Evolutionary conservation across 2,113 vertebrate species (phyloP).

Genomic region (Microcebus jonahi): DNA sequence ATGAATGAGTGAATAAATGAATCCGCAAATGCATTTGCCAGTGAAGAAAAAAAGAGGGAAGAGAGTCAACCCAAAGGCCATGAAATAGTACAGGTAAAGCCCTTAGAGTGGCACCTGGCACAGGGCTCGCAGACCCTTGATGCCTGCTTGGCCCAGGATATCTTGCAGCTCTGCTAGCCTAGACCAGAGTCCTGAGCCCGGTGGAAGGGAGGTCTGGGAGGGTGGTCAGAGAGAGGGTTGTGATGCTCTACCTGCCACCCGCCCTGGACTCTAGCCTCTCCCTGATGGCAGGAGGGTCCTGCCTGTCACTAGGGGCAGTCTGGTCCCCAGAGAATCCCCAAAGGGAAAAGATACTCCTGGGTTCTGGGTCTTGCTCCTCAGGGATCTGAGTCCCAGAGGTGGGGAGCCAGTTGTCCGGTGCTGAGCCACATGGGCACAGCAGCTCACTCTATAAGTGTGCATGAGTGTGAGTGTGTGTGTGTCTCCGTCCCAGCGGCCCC

Average conservation of each 20-base stretch:
- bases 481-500: not conserved
- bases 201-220: not conserved
- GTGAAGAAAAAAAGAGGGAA: not conserved
- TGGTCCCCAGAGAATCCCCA: not conserved
- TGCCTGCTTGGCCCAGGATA: not conserved
- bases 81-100: not conserved
- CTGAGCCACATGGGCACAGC: not conserved
- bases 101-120: not conserved
- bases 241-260: not conserved
- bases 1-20: not conserved
- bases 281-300: not conserved
- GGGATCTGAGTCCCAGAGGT: not conserved
- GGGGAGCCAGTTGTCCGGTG: not conserved
- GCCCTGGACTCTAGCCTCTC: not conserved
- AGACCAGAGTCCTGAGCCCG: not conserved
- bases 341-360: not conserved
- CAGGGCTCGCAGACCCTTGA: not conserved
- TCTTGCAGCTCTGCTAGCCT: not conserved
- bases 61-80: not conserved
- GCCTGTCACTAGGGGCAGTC: not conserved
- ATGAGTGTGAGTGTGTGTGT: no score
- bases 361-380: not conserved
- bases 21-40: not conserved
- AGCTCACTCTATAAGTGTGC: not conserved
- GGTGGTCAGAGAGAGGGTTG: not conserved